Evolutionary conservation across 2,888 invertebrate species (phyloP), one percentile per base, ranked within the genome.

Genomic region (Epistrophe grossulariae): DNA sequence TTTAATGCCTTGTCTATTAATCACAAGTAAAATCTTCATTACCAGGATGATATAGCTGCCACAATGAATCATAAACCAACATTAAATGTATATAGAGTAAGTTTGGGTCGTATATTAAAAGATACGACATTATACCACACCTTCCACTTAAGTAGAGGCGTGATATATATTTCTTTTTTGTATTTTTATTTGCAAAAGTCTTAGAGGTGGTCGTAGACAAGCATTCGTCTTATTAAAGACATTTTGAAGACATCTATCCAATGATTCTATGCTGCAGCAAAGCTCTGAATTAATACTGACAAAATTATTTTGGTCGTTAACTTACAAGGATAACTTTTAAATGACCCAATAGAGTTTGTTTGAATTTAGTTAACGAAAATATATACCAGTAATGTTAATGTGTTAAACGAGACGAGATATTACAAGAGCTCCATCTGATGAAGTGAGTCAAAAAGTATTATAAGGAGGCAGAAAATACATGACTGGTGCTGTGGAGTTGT

Each of bases 261-360:
- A 13, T 24, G 52, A 4, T 19, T 50, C 11, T 19, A 19, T 24
- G 13, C 5, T 6, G 6, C 19, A 24, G 24, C 24, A 24, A 3
- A 1, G 13, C 7, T 5, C 24, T 52, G 52, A 24, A 55, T 28
- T 55, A 55, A 35, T 59, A 35, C 17, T 35, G 10, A 38, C 59
- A 60, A 60, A 7, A 60, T 60, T 60, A 28, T 60, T 35, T 60
- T 17, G 59, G 59, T 60, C 59, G 59, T 60, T 38, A 60, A 35
- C 35, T 60, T 60, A 17, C 59, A 60, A 60, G 59, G 59, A 38
- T 19, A 38, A 38, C 17, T 19, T 19, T 17, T 60, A 60, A 60
- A 60, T 38, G 38, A 38, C 19, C 38, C 19, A 60, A 60, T 55
- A 15, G 1, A 28, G 55, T 55, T 24, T 52, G 13, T 24, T 52